phyloP scores from a whole-genome alignment of 2,888 invertebrate genomes.

The Orgyia antiqua region DNA sequence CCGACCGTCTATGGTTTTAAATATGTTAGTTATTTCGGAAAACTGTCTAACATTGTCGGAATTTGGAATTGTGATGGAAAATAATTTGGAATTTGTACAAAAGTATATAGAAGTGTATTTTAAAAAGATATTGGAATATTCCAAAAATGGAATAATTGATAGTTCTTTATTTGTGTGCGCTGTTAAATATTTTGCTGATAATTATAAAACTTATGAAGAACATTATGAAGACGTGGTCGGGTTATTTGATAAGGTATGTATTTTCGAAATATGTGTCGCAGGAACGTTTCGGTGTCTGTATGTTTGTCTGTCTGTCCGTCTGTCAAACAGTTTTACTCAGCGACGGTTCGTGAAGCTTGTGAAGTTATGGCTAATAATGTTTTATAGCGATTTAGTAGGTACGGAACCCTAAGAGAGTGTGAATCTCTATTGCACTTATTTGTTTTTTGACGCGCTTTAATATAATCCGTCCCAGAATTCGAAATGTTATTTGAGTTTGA shows the following conservation, averaged over 20 bases:
- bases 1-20: constrained; percentile 12
- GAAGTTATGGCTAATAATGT: too few species aligned
- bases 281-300: too few species aligned
- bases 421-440: too few species aligned
- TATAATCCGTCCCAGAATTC: too few species aligned
- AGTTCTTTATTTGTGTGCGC: constrained; percentile 30
- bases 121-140: constrained; percentile 1
- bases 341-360: too few species aligned
- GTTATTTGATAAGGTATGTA: constrained; percentile 39
- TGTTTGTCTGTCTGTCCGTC: too few species aligned
- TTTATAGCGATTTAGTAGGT: too few species aligned
- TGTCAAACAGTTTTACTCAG: too few species aligned
- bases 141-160: neutral
- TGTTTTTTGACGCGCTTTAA: too few species aligned
- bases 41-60: constrained; percentile 14
- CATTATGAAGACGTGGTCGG: constrained; percentile 25
- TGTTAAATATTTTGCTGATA: constrained; percentile 29
- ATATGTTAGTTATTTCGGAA: constrained; percentile 33
- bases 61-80: constrained; percentile 22
- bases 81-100: constrained; percentile 17
- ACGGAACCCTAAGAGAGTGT: too few species aligned
- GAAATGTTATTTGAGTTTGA: too few species aligned
- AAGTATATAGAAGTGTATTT: constrained; percentile 21
- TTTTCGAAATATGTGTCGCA: neutral
- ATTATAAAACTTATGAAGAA: constrained; percentile 16